Percentiles rank a stretch among this genome's conserved stretches.
phyloP scores from a whole-genome alignment of 2,113 vertebrate species.

The Aspidoscelis tigris region DNA sequence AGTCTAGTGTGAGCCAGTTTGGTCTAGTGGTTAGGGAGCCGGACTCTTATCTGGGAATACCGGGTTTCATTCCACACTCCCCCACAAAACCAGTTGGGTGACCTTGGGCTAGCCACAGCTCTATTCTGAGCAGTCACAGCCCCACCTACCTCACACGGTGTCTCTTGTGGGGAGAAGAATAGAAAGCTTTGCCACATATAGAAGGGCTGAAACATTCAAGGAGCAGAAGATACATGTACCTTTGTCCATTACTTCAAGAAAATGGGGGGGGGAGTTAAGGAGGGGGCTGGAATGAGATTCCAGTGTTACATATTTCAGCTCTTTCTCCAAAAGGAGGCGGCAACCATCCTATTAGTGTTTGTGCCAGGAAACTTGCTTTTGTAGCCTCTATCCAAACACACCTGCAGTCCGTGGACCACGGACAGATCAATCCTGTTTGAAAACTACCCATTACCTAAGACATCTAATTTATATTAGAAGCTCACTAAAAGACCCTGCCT shows the following conservation, averaged over 20 bases:
- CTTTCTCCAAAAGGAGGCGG: slow-evolving; percentile 70
- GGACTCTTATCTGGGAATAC: too few relatives aligned
- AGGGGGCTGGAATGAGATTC: slow-evolving; percentile 59
- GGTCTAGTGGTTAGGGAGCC: too few relatives aligned
- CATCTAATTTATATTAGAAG: slow-evolving; percentile 82
- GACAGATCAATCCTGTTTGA: slow-evolving; percentile 80
- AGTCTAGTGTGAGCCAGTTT: slow-evolving; percentile 57
- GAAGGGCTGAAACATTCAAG: slow-evolving; percentile 72
- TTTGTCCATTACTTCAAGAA: slow-evolving; percentile 73
- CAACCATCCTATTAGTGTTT: slow-evolving; percentile 77
- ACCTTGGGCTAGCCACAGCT: too few relatives aligned
- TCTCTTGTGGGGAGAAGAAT: too few relatives aligned
- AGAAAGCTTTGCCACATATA: slow-evolving; percentile 62
- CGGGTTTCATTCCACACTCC: too few relatives aligned
- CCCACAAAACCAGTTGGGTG: too few relatives aligned
- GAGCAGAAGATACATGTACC: slow-evolving; percentile 72
- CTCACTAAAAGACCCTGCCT: slow-evolving; percentile 74
- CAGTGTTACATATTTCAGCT: slow-evolving; percentile 66
- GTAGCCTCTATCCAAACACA: slow-evolving; percentile 71
- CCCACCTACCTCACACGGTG: too few relatives aligned
- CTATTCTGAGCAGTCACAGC: too few relatives aligned
- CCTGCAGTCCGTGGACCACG: slow-evolving; percentile 69
- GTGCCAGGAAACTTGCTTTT: slow-evolving; percentile 73
- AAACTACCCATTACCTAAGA: slow-evolving; percentile 79
- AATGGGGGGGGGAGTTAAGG: slow-evolving; percentile 66